Conservation (phyloP, 1,140 invertebrate species). For the Meloidogyne floridensis region DNA sequence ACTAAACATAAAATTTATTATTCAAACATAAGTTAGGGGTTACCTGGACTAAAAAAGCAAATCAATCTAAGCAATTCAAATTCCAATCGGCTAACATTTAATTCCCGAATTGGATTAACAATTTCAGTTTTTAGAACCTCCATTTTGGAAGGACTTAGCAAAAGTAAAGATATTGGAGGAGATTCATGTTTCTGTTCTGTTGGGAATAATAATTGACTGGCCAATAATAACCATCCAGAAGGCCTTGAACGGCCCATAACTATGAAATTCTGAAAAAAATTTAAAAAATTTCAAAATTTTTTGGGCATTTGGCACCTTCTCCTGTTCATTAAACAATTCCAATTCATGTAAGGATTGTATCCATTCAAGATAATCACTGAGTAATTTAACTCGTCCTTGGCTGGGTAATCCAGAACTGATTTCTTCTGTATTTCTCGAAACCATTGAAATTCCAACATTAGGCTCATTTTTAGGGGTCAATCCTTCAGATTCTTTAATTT, state of each 20-base stretch:
- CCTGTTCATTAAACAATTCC: slow-evolving; percentile 18
- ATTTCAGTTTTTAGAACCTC: slow-evolving; percentile 19
- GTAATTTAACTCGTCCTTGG: slow-evolving; percentile 11
- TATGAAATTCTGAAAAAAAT: slow-evolving; percentile 15
- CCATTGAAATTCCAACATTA: background rate
- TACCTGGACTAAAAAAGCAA: slow-evolving; percentile 27
- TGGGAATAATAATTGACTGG: background rate
- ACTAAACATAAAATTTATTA: background rate
- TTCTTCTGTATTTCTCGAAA: background rate
- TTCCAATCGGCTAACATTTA: background rate
- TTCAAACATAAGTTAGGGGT: background rate
- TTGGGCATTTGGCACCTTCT: slow-evolving; percentile 4
- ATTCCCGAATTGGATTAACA: slow-evolving; percentile 13
- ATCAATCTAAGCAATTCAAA: slow-evolving; percentile 10
- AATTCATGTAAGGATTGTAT: slow-evolving; percentile 21
- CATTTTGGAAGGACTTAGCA: background rate
- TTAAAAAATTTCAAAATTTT: background rate
- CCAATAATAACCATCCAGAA: slow-evolving; percentile 25
- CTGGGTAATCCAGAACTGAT: background rate
- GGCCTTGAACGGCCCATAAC: slow-evolving; percentile 9
- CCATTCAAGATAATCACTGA: slow-evolving; percentile 29
- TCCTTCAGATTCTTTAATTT: background rate
- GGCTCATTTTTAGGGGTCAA: background rate
- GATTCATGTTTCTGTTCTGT: background rate
- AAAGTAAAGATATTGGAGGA: background rate